Evolutionary conservation across 2,888 invertebrate genomes (phyloP).

Genomic region (Scaptomyza parva): DNA sequence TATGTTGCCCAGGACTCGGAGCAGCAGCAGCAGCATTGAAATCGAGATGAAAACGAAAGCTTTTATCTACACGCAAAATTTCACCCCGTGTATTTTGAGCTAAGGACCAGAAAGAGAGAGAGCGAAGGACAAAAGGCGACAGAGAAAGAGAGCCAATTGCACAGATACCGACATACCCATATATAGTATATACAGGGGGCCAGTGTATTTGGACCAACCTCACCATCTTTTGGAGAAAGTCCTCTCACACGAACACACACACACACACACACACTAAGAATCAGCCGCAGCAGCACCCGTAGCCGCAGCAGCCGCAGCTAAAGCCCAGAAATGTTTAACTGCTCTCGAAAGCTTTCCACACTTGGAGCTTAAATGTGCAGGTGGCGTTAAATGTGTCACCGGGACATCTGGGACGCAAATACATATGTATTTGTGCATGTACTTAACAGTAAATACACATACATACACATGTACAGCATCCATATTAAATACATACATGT

Average conservation of each 20-base stretch:
- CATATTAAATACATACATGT: neutral
- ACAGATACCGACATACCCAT: conserved; percentile 23
- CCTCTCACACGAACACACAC: conserved; percentile 49
- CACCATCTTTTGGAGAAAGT: conserved; percentile 21
- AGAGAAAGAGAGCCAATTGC: conserved; percentile 34
- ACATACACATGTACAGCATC: neutral
- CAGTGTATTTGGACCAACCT: conserved; percentile 19
- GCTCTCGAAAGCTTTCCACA: conserved; percentile 57
- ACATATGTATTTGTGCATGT: conserved; percentile 3
- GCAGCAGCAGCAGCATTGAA: conserved; percentile 57
- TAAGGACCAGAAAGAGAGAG: conserved; percentile 21
- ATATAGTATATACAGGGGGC: conserved; percentile 16
- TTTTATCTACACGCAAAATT: conserved; percentile 71
- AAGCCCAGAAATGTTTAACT: conserved; percentile 52
- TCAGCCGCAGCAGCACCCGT: conserved; percentile 10
- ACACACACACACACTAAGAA: no score
- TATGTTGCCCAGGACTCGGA: conserved; percentile 79
- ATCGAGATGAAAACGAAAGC: conserved; percentile 75
- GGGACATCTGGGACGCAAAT: conserved; percentile 57
- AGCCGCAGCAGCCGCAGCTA: conserved; percentile 47
- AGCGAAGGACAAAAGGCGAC: conserved; percentile 20
- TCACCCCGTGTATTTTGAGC: conserved; percentile 42
- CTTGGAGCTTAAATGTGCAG: conserved; percentile 54
- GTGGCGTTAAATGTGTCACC: conserved; percentile 71
- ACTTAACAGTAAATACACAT: conserved; percentile 7